phyloP scores from a whole-genome alignment of 1,140 invertebrate species.

The Physella acuta region DNA sequence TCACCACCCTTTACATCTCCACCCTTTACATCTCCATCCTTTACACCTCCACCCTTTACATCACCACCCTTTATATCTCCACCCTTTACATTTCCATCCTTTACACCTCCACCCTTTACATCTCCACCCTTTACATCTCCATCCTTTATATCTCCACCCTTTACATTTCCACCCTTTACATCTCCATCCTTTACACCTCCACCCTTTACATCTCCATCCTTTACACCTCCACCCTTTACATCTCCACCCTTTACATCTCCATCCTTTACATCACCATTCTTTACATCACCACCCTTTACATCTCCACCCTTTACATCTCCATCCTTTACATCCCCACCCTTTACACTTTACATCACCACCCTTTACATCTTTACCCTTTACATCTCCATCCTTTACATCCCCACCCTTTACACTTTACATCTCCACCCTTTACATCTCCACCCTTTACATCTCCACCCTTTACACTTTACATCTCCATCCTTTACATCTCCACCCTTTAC shows the following conservation, averaged over 20 bases:
- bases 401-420: neutral
- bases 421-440: neutral
- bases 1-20: neutral
- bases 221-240: neutral
- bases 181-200: neutral
- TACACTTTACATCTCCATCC: neutral
- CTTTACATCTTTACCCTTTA: neutral
- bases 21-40: neutral
- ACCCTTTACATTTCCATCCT: too few relatives aligned
- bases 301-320: neutral
- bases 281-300: neutral
- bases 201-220: neutral
- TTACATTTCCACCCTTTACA: too few relatives aligned
- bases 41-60: neutral
- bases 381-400: neutral
- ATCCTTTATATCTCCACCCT: too few relatives aligned
- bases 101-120: neutral
- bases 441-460: neutral
- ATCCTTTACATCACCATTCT: neutral
- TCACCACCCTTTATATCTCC: neutral
- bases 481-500: neutral
- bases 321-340: neutral
- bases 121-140: too few relatives aligned
- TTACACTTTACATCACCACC: neutral
- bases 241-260: neutral